These are phyloP conservation scores for Himalopsyche japonica DNA, from an alignment of 2,888 invertebrate species.

Conservation along the genomic window DNA sequence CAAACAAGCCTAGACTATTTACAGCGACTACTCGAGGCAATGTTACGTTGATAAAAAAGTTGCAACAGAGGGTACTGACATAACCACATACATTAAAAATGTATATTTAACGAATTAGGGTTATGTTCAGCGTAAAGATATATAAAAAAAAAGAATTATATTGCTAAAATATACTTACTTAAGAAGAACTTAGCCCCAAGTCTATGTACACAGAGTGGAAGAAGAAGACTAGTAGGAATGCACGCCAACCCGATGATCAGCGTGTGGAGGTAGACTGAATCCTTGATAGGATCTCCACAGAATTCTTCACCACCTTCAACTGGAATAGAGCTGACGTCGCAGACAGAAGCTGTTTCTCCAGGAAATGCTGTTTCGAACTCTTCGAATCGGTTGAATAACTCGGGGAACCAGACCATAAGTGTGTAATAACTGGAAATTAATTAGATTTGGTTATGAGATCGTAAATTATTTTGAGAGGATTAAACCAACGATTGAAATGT, in stretches of 20 bases:
- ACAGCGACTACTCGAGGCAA: too few species aligned
- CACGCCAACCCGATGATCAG: conserved; percentile 80
- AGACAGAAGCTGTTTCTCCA: conserved; percentile 71
- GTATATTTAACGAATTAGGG: too few species aligned
- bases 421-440: conserved; percentile 77
- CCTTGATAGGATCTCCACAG: conserved; percentile 67
- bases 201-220: conserved; percentile 77
- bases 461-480: too few species aligned
- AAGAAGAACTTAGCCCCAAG: conserved; percentile 82
- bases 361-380: conserved; percentile 71
- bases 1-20: too few species aligned
- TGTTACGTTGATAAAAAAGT: too few species aligned
- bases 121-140: too few species aligned
- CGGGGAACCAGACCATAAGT: conserved; percentile 91
- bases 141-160: too few species aligned
- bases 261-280: conserved; percentile 74
- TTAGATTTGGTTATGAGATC: neutral
- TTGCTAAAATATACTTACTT: conserved; percentile 58
- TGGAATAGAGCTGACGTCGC: conserved; percentile 74
- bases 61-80: too few species aligned
- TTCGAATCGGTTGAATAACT: conserved; percentile 82
- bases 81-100: too few species aligned
- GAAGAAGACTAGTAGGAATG: conserved; percentile 77
- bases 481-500: too few species aligned
- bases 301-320: conserved; percentile 55